Evolutionary conservation across 1,140 invertebrate genomes (phyloP).

Genomic region (Conus betulinus): DNA sequence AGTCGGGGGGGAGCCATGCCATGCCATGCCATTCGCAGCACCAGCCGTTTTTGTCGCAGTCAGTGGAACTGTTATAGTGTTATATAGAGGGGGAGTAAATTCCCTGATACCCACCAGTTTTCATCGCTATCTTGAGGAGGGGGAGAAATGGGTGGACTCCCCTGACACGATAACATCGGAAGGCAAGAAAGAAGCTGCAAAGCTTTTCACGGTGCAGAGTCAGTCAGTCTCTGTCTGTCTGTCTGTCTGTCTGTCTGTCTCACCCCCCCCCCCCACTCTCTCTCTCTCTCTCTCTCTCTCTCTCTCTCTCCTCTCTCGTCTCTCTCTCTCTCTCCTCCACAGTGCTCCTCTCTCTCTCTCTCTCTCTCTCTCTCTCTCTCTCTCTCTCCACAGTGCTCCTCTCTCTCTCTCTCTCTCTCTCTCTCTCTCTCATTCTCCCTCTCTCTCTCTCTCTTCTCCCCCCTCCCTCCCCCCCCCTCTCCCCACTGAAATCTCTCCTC

Average conservation of each 20-base stretch:
- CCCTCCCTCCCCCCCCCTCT: background rate
- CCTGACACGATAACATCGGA: no score
- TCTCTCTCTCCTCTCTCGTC: background rate
- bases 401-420: background rate
- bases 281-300: background rate
- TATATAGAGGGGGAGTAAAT: no score
- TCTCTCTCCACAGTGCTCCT: background rate
- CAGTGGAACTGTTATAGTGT: no score
- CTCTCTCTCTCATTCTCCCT: background rate
- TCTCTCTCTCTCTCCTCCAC: no score
- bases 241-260: background rate
- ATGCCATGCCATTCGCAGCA: no score
- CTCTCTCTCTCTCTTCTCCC: background rate
- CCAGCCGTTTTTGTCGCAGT: no score
- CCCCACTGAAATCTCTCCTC: background rate
- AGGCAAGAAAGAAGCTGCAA: no score
- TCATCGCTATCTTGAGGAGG: no score
- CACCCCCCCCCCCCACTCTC: background rate
- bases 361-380: constrained; percentile 14
- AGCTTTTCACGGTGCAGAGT: no score
- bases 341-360: background rate
- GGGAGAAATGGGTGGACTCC: no score
- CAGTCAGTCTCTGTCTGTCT: background rate
- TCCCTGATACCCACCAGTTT: no score
- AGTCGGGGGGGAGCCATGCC: no score